phyloP scores from a whole-genome alignment of 2,113 vertebrate genomes.

The Aramus guarauna region DNA sequence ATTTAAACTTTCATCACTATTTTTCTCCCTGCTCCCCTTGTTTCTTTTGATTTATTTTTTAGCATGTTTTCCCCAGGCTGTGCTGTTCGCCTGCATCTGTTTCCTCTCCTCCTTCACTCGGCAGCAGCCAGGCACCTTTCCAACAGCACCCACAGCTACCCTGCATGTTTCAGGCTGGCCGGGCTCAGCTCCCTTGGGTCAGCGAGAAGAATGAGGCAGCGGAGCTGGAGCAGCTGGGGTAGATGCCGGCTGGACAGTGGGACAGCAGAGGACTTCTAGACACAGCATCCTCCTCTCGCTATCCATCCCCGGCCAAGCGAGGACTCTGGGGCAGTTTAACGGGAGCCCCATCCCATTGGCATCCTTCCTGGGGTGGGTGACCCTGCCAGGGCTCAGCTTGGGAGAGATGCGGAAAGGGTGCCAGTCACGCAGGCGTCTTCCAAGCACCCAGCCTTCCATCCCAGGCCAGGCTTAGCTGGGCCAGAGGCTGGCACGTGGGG shows the following conservation, averaged over 20 bases:
- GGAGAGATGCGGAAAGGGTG: not conserved
- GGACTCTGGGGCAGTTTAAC: not conserved
- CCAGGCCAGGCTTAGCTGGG: not conserved
- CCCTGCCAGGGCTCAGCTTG: not conserved
- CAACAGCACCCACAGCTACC: not conserved
- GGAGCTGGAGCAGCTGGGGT: not conserved
- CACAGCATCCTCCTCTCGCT: not conserved
- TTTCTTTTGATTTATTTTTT: conserved; percentile 67
- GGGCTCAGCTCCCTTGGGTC: not conserved
- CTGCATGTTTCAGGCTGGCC: not conserved
- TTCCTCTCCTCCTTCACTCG: not conserved
- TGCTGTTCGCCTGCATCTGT: not conserved
- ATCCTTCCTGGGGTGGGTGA: not conserved
- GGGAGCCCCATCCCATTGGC: not conserved
- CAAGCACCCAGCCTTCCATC: not conserved
- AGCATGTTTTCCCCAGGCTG: conserved; percentile 30
- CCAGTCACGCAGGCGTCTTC: not conserved
- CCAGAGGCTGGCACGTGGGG: not conserved
- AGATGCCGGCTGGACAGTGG: not conserved
- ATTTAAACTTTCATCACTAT: conserved; percentile 60
- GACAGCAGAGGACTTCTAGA: not conserved
- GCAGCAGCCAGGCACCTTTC: not conserved
- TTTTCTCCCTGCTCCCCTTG: conserved; percentile 49
- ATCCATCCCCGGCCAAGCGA: not conserved
- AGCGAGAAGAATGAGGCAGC: not conserved